Evolutionary conservation across 2,888 invertebrate species (phyloP), one percentile per base, ranked within the genome.

Genomic region (Diaphora mendica): DNA sequence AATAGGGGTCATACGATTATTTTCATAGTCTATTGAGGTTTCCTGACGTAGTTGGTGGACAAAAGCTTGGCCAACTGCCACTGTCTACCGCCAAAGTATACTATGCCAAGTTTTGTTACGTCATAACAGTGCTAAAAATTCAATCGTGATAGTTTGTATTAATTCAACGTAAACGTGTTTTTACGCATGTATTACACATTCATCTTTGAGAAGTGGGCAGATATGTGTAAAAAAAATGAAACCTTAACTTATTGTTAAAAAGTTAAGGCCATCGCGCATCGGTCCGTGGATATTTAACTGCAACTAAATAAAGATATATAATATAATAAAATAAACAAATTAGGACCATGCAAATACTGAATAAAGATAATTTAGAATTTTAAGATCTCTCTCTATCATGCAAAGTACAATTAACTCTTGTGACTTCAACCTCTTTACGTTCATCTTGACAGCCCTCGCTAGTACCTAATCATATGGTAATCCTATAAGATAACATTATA

Each of bases 401-500:
- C 44, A 17, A 67, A 67, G 23, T 11, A 30, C 23, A 67, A 48
- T 67, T 33, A 23, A 11, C 67, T 48, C 13, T 33, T 48, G 33
- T 23, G 48, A 67, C 30, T 67, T 48, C 44, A 48, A 48, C 30
- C 48, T 13, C 30, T 23, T 11, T 20, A 67, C 13, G 33, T 48
- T 33, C 67, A 39, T 48, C 30, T 67, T 23, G 11, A 23, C 48
- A 67, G 11, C 4, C 13, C 48, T 67, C 5, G 30, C 42, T 44
- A 67, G 30, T 30, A 42, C 44, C 30, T 59, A 77, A 77, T 78
- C 66, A 59, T 30, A 74, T 70, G 48, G 65, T 77, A 80, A 80
- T 79, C 75, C 75, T 68, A 65, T 64, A 77, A 68, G 70, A 74
- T 78, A 79, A 79, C 73, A 51, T 74, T 67, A 71, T 82, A 65